Evolutionary conservation across 1,140 invertebrate genomes (phyloP), one percentile per base, ranked within the genome.

Genomic region (Sitophilus oryzae): DNA sequence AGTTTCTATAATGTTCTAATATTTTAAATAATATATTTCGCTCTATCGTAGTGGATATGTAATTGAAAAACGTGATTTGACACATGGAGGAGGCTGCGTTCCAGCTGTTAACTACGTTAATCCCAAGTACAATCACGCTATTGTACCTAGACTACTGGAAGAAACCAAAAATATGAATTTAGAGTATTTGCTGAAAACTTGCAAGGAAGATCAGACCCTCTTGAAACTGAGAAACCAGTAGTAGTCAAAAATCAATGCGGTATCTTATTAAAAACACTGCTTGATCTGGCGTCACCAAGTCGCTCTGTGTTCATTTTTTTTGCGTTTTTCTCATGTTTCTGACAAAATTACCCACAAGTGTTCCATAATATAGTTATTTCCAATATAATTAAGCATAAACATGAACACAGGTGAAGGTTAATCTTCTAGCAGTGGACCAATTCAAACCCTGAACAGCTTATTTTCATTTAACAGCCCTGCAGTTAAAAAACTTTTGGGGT

Each of bases 401-500:
- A 90, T 89, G 87, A 86, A 90, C 70, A 82, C 82, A 40, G 86
- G 89, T 68, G 86, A 89, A 77, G 86, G 83, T 63, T 86, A 43
- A 18, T 43, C 41, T 5, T 43, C 41, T 19, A 85, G 84, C 37
- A 86, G 85, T 63, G 86, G 86, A 54, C 83, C 86, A 64, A 91
- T 92, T 83, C 88, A 88, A 54, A 88, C 88, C 58, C 72, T 96
- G 22, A 95, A 95, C 71, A 92, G 89, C 69, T 76, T 96, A 20
- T 96, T 96, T 73, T 93, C 92, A 18, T 96, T 96, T 69, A 96
- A 92, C 53, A 93, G 89, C 72, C 93, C 94, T 15, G 92, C 93
- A 46, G 93, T 97, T 1, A 97, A 97, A 71, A 94, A 96, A 69
- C 77, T 97, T 11, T 78, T 98, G n/a, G 93, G 93, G 11, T 97